Evolutionary conservation across 2,888 invertebrate species (phyloP).

Genomic region (Ditula angustiorana): DNA sequence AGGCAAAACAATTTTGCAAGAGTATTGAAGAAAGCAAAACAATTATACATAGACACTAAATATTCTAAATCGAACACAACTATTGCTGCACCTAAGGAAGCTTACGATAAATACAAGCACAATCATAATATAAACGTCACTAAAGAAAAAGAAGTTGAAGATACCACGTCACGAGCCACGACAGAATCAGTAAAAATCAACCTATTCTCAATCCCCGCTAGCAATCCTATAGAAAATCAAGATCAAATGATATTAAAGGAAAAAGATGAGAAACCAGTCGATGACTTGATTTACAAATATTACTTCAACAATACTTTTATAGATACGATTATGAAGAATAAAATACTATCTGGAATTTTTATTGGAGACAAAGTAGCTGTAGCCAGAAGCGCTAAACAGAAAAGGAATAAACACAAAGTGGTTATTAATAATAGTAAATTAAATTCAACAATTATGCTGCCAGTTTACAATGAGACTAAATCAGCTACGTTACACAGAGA

Average conservation of each 20-base stretch:
- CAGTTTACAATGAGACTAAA: conserved; percentile 50
- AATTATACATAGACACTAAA: conserved; percentile 58
- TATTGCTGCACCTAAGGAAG: conserved; percentile 11
- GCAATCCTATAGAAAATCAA: conserved; percentile 59
- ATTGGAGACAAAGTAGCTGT: conserved; percentile 48
- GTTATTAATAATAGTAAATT: conserved; percentile 29
- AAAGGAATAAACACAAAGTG: conserved; percentile 55
- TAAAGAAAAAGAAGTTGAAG: conserved; percentile 35
- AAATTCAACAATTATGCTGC: conserved; percentile 62
- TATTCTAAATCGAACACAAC: conserved; percentile 35
- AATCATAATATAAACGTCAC: neutral
- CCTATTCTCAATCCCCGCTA: conserved; percentile 65
- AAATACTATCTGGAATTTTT: conserved; percentile 60
- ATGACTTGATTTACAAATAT: conserved; percentile 78
- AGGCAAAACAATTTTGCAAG: conserved; percentile 73
- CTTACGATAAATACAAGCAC: neutral
- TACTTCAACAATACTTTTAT: conserved; percentile 80
- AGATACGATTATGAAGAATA: conserved; percentile 70
- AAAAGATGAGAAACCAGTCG: conserved; percentile 70
- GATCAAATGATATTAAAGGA: conserved; percentile 72
- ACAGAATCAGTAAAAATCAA: conserved; percentile 71
- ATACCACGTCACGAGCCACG: conserved; percentile 46
- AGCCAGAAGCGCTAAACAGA: conserved; percentile 56
- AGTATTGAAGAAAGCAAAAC: conserved; percentile 72
- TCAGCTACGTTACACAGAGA: conserved; percentile 50